These are phyloP conservation scores for Ectemnius cavifrons DNA, from an alignment of 2,888 invertebrate genomes.

Conservation along the genomic window DNA sequence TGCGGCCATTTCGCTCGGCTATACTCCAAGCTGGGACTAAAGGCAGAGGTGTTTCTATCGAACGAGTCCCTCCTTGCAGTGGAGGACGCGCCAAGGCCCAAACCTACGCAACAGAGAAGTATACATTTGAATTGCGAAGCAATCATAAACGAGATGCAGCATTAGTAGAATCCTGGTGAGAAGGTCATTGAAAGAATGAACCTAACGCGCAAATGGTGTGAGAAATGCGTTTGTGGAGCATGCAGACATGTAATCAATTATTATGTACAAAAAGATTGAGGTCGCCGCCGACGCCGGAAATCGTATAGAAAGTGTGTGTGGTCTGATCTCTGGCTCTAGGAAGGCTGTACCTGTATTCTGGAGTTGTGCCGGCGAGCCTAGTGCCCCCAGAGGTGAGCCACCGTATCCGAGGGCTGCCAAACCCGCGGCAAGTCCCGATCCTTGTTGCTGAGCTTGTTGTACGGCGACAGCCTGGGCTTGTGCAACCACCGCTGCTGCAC, in stretches of 20 bases:
- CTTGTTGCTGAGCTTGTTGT: slow-evolving; percentile 77
- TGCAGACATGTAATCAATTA: slow-evolving; percentile 40
- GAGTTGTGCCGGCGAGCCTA: slow-evolving; percentile 77
- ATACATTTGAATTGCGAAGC: slow-evolving; percentile 18
- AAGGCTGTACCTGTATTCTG: slow-evolving; percentile 75
- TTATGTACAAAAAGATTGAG: slow-evolving; percentile 45
- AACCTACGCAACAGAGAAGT: slow-evolving; percentile 70
- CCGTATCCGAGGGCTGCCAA: slow-evolving; percentile 77
- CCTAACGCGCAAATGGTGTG: slow-evolving; percentile 22
- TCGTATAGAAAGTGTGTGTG: slow-evolving; percentile 9
- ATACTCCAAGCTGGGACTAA: slow-evolving; percentile 87
- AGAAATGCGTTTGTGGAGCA: slow-evolving; percentile 31
- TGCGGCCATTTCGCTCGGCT: slow-evolving; percentile 81
- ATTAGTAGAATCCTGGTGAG: neutral
- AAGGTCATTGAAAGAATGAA: slow-evolving; percentile 3
- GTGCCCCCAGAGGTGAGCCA: slow-evolving; percentile 76
- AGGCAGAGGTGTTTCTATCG: slow-evolving; percentile 87
- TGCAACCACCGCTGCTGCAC: slow-evolving; percentile 78
- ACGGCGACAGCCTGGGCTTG: slow-evolving; percentile 77
- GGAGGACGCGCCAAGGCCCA: slow-evolving; percentile 80
- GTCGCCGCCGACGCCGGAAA: slow-evolving; percentile 37
- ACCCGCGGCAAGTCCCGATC: slow-evolving; percentile 76
- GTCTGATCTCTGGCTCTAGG: too few relatives aligned
- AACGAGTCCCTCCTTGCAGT: slow-evolving; percentile 88
- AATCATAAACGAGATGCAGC: slow-evolving; percentile 23